A percentile compares a stretch with the other conserved stretches of the same genome.
Conservation (phyloP, 1,140 invertebrate genomes). For the silkworm (Bombyx mori) region DNA sequence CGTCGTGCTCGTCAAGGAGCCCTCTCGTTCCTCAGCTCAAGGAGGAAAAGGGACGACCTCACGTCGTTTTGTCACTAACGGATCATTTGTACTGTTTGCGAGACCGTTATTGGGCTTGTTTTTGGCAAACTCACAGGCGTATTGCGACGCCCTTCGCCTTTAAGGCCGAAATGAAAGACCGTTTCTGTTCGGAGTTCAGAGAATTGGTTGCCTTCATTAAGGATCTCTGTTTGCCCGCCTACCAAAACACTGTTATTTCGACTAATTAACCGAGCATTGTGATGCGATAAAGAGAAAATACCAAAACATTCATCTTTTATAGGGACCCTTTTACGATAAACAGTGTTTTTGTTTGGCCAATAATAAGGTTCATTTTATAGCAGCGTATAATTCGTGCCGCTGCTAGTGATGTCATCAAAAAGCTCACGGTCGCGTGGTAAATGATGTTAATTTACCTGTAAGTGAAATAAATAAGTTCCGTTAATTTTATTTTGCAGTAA, state of each 20-base stretch:
- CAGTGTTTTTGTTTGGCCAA: too few relatives aligned
- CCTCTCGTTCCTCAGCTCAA: constrained; percentile 26
- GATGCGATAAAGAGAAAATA: constrained; percentile 38
- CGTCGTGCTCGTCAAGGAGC: constrained; percentile 47
- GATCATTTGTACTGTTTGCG: constrained; percentile 65
- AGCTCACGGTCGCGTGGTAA: constrained; percentile 2
- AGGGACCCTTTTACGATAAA: constrained; percentile 10
- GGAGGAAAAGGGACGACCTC: constrained; percentile 34
- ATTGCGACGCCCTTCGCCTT: constrained; percentile 46
- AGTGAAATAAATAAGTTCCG: constrained; percentile 50
- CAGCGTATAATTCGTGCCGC: background rate
- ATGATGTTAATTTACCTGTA: constrained; percentile 12
- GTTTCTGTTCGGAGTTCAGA: constrained; percentile 40
- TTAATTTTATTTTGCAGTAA: constrained; percentile 59
- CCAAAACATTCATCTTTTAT: constrained; percentile 36
- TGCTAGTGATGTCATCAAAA: constrained; percentile 4
- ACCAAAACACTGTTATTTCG: constrained; percentile 58
- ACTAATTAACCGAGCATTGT: constrained; percentile 63
- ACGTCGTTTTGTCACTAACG: constrained; percentile 59
- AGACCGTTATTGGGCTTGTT: constrained; percentile 66
- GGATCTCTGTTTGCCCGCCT: constrained; percentile 58
- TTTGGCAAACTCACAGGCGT: constrained; percentile 59
- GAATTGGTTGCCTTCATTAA: constrained; percentile 64
- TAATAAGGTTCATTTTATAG: too few relatives aligned
- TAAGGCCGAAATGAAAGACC: constrained; percentile 53